Evolutionary conservation across 1,140 invertebrate species (phyloP).

Genomic region (Sminthurides bifidus): DNA sequence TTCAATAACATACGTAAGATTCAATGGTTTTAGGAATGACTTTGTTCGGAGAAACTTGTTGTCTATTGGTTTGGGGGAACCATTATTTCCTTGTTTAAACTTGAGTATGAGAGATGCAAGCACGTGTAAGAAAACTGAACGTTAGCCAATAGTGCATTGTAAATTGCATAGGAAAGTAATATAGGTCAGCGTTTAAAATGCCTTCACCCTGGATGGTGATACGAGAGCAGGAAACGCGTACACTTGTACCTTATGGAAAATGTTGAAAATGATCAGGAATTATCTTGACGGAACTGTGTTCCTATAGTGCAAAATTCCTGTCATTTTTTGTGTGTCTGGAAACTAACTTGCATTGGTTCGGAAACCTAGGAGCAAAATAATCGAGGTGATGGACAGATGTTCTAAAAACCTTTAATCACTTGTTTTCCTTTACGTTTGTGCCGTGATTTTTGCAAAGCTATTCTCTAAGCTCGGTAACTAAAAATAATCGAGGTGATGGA

Average conservation of each 20-base stretch:
- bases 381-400: too few species aligned
- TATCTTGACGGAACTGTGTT: slow-evolving; percentile 2
- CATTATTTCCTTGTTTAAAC: not conserved
- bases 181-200: slow-evolving; percentile 1
- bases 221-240: not conserved
- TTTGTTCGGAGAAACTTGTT: not conserved
- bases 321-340: not conserved
- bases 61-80: too few species aligned
- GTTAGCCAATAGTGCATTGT: not conserved
- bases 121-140: not conserved
- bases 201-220: not conserved
- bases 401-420: too few species aligned
- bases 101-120: not conserved
- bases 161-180: not conserved
- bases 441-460: too few species aligned
- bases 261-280: slow-evolving; percentile 1
- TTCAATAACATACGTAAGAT: too few species aligned
- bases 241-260: slow-evolving; percentile 1
- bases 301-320: not conserved
- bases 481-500: not conserved
- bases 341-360: too few species aligned
- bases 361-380: slow-evolving; percentile 1
- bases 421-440: too few species aligned
- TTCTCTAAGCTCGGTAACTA: too few species aligned
- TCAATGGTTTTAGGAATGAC: not conserved